Base-by-base conservation (phyloP, 2,797 vertebrate genomes). In the Rhinella marina region DNA sequence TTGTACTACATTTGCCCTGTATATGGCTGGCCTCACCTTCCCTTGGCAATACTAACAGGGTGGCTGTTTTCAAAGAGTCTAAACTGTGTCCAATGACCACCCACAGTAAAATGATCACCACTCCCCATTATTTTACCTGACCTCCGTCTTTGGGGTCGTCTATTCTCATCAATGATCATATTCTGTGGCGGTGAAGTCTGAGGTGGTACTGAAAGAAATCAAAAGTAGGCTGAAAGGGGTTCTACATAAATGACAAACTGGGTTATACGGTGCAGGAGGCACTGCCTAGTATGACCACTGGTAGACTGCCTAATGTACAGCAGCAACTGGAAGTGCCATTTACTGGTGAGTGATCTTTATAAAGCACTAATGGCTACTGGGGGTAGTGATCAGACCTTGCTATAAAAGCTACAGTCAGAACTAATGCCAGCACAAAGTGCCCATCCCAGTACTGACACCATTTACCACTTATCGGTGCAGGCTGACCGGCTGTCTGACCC, bases 161-260 rank as follows among this genome's bases (percentile, higher is more conserved):
- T 93, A 93, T 96, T 97, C 89, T 98, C 97, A 85, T 96, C 97
- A 7, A 95, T 95, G 86, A 93, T 93, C 93, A 95, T 94, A 84
- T 92, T 94, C 86, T 93, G 95, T 62, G 91, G 93, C 90, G 90
- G 94, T 86, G 90, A 93, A 90, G 92, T 93, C 56, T 91, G 91
- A 86, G 93, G 89, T 89, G 92, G 94, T 90, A 90, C 94, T 85
- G 91, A 70, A 84, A 83, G 57, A 83, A 77, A 77, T 23, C 23
- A 77, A 25, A 77, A 73, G 70, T 48, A 73, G 70, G 21, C 70
- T 73, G 70, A 73, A 72, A 54, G 50, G 75, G 50, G 21, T 52
- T 77, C 59, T 52, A 66, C 79, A 81, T 32, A 32, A 83, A 48
- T n/a, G 23, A 52, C 61, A 81, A 62, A 76, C 23, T 29, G 11